Conservation (phyloP, 1,140 invertebrate genomes). For the Orius laevigatus region DNA sequence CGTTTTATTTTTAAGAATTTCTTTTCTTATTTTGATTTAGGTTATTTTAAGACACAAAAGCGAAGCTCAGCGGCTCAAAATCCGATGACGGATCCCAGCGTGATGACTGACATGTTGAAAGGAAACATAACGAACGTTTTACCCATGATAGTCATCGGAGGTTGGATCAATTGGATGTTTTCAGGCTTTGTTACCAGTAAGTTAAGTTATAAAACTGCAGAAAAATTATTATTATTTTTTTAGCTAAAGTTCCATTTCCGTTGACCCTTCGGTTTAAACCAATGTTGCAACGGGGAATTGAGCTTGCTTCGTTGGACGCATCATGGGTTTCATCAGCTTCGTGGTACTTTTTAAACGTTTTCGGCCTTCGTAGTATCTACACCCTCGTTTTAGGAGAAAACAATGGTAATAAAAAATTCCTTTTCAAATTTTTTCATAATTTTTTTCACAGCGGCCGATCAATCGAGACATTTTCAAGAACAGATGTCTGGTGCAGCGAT, state of each 20-base stretch:
- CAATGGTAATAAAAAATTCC: conserved; percentile 41
- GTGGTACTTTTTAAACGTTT: conserved; percentile 99
- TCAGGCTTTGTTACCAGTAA: conserved; percentile 89
- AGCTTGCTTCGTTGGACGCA: conserved; percentile 86
- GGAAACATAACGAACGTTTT: conserved; percentile 96
- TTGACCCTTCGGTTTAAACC: conserved; percentile 95
- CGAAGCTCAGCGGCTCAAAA: conserved; percentile 69
- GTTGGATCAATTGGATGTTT: conserved; percentile 99
- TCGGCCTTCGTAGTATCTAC: conserved; percentile 95
- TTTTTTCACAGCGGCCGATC: conserved; percentile 62
- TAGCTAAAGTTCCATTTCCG: conserved; percentile 96
- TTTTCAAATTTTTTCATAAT: conserved; percentile 12
- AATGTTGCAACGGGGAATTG: conserved; percentile 96
- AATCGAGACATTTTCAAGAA: conserved; percentile 91
- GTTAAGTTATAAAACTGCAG: conserved; percentile 20
- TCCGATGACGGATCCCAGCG: conserved; percentile 92
- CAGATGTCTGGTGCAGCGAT: conserved; percentile 95
- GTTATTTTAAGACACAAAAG: conserved; percentile 82
- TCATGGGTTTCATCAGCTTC: conserved; percentile 99
- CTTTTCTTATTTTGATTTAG: conserved; percentile 16
- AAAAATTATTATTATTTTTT: conserved; percentile 16
- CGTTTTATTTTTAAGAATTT: conserved; percentile 19
- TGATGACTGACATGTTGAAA: conserved; percentile 99
- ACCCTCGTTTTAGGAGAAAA: conserved; percentile 95
- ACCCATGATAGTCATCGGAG: conserved; percentile 97